These are phyloP conservation scores for Vireo griseus DNA, from an alignment of 2,797 vertebrate species.

Conservation along the genomic window DNA sequence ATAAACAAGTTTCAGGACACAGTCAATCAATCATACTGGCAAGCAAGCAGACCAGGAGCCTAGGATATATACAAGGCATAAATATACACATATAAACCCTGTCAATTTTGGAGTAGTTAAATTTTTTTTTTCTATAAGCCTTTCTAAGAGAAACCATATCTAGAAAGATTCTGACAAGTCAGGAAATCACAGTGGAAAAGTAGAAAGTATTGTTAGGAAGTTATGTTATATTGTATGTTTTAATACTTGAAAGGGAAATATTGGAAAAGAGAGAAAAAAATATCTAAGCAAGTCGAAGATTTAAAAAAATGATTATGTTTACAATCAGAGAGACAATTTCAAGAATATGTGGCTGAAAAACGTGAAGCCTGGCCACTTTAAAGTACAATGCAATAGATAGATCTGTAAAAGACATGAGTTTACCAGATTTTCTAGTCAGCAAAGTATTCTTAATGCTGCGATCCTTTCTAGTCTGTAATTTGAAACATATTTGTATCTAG, in stretches of 20 bases:
- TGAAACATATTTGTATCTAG: slow-evolving; percentile 1
- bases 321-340: not conserved
- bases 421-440: slow-evolving; percentile 8
- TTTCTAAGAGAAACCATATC: not conserved
- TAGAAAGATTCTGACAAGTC: not conserved
- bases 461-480: slow-evolving; percentile 5
- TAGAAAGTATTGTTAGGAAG: not conserved
- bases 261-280: not conserved
- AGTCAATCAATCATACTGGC: not conserved
- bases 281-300: not conserved
- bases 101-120: not conserved
- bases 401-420: not conserved
- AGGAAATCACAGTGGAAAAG: not conserved
- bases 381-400: not conserved
- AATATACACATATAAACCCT: not conserved
- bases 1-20: not conserved
- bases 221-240: not conserved
- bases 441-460: not conserved
- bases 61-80: not conserved
- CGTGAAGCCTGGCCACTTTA: not conserved
- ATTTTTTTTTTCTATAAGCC: not conserved
- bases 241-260: not conserved
- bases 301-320: not conserved
- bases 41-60: slow-evolving; percentile 6
- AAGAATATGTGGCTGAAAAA: not conserved